Percentiles rank a stretch among this genome's conserved stretches.
phyloP scores from a whole-genome alignment of 1,140 invertebrate genomes.

The Drosophila mojavensis region DNA sequence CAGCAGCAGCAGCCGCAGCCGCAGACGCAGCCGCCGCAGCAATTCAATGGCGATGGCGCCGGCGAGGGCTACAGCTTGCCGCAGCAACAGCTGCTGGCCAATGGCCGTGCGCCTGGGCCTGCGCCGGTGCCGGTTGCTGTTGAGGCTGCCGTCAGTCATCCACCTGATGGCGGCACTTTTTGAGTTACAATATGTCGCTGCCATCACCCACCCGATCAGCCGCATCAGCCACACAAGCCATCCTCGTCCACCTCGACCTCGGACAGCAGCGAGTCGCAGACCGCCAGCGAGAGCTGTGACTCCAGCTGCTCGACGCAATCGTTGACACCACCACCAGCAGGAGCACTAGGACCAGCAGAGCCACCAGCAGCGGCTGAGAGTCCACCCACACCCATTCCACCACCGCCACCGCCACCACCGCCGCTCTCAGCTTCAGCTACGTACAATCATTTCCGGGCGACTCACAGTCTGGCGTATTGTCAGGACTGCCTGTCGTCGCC shows the following conservation, averaged over 20 bases:
- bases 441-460: slow-evolving; percentile 44
- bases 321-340: slow-evolving; percentile 54
- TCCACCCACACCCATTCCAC: slow-evolving; percentile 40
- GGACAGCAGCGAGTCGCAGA: slow-evolving; percentile 52
- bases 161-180: slow-evolving; percentile 82
- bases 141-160: slow-evolving; percentile 62
- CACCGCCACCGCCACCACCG: slow-evolving; percentile 46
- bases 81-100: slow-evolving; percentile 43
- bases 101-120: slow-evolving; percentile 26
- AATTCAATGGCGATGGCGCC: slow-evolving; percentile 43
- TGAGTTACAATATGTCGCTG: slow-evolving; percentile 84
- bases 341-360: slow-evolving; percentile 5
- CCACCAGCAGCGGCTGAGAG: slow-evolving; percentile 37
- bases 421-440: slow-evolving; percentile 5
- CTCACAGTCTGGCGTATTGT: slow-evolving; percentile 51
- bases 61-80: slow-evolving; percentile 53
- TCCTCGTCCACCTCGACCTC: slow-evolving; percentile 73
- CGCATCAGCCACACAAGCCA: slow-evolving; percentile 79
- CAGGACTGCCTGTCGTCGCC: slow-evolving; percentile 73
- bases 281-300: slow-evolving; percentile 56
- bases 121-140: slow-evolving; percentile 33
- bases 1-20: slow-evolving; percentile 48
- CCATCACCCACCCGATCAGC: slow-evolving; percentile 80
- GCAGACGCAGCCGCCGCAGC: slow-evolving; percentile 12
- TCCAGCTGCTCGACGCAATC: slow-evolving; percentile 57